Base-by-base conservation (phyloP, 1,140 invertebrate species). In the Sycophila sp. region DNA sequence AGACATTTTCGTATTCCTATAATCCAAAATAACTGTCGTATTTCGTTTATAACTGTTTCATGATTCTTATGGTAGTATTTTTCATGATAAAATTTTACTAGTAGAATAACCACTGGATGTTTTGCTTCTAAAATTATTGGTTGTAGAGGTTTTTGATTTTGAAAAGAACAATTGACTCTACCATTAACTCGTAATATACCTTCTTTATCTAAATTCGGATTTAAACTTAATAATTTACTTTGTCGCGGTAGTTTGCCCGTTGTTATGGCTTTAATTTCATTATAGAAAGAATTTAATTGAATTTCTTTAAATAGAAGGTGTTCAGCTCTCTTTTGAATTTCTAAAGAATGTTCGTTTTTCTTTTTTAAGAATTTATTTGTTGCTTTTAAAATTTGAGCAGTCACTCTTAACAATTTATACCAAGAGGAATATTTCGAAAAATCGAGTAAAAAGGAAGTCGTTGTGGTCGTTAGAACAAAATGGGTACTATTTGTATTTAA, bases 21-120 rank as follows among this genome's bases (percentile, higher is more conserved):
- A 19, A 78, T 78, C 66, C 71, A 78, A 69, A 64, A 78, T 58
- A 34, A 55, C 30, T 78, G 75, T 53, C 56, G 30, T 2, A 77
- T 19, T 24, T 78, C 75, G 49, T 75, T 77, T 11, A 81, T 40
- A 0, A 80, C 65, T 0, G 63, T 75, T 62, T 80, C 75, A 7
- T 56, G 32, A n/a, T n/a, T n/a, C n/a, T n/a, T n/a, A n/a, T n/a
- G n/a, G n/a, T n/a, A n/a, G n/a, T n/a, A n/a, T n/a, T n/a, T n/a
- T n/a, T n/a, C n/a, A 19, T 32, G 49, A 28, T 28, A 53, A 13
- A 2, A 26, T 30, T 28, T n/a, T 4, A 53, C 30, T 10, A 53
- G 8, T 2, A 53, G 19, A 28, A 15, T 4, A 53, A 22, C 11
- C 13, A 22, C 22, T 28, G 3, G 5, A 13, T 56, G 1, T 17